Evolutionary conservation across 64 coral and sea anemone genomes (phyloP).

Genomic region (Hydrozoanthus tunicans): DNA sequence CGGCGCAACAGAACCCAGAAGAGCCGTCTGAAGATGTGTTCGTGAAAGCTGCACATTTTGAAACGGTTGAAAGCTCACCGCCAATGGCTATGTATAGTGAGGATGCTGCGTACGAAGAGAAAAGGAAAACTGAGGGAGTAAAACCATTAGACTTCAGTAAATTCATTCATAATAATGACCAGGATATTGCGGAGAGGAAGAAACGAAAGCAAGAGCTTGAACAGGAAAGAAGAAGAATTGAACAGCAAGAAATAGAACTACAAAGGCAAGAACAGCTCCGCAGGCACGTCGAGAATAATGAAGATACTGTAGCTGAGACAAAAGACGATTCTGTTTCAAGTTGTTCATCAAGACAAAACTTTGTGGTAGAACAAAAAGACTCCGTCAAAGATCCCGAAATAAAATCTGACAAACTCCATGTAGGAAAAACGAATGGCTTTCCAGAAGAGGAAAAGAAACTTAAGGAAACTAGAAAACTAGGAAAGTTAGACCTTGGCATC

Average conservation of each 20-base stretch:
- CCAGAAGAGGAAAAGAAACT: slow-evolving; percentile 4
- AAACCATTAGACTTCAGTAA: slow-evolving; percentile 35
- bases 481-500: slow-evolving; percentile 40
- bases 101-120: slow-evolving; percentile 23
- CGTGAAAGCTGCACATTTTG: not conserved
- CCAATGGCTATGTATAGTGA: slow-evolving; percentile 4
- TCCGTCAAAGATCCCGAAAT: not conserved
- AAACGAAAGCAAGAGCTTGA: slow-evolving; percentile 40
- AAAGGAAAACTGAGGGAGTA: slow-evolving; percentile 31
- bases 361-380: not conserved
- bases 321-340: not conserved
- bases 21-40: not conserved
- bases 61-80: slow-evolving; percentile 8
- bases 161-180: slow-evolving; percentile 7
- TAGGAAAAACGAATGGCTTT: not conserved
- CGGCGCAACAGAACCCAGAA: not conserved
- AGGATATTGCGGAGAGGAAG: slow-evolving; percentile 6
- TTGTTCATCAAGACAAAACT: not conserved
- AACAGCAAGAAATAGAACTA: slow-evolving; percentile 24
- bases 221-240: slow-evolving; percentile 17
- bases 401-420: not conserved
- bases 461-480: not conserved
- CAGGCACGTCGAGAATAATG: not conserved
- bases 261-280: slow-evolving; percentile 23
- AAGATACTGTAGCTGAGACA: not conserved